Evolutionary conservation across 1,140 invertebrate species (phyloP), one percentile per base, ranked within the genome.

Genomic region (Lordiphosa collinella): DNA sequence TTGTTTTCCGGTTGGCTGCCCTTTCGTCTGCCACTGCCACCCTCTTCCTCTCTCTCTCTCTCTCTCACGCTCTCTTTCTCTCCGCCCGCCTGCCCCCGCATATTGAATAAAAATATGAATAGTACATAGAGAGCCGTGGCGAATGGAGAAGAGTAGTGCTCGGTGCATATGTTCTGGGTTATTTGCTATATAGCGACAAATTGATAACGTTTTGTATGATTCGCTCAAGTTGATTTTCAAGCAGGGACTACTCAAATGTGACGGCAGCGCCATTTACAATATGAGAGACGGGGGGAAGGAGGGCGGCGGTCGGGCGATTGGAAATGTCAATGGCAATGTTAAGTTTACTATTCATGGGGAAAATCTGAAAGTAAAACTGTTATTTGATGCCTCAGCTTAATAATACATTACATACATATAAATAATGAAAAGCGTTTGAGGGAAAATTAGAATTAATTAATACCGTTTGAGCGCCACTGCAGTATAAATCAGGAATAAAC

Each of bases 1-100:
- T 86, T 84, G 86, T 88, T 88, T 88, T 88, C 86, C 86, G 69
- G 86, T 86, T 88, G 86, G 86, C 67, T 88, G 72, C 51, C 49
- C 54, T 56, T 40, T 36, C 41, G 46, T 62, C 52, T 67, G 55
- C 57, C 38, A 49, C 49, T 53, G 22, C 41, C 31, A 13, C 35
- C 40, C n/a, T 25, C 43, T 11, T 25, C 3, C 14, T 3, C 22
- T 31, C 50, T 38, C 10, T 37, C 16, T 18, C 29, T 25, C 50
- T 38, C 10, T 37, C 16, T 18, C 29, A 18, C 4, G 14, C 14
- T 9, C 29, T 12, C 7, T 35, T 4, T 13, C 31, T 18, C 13
- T 18, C 9, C 37, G 4, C 46, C 12, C 10, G 2, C 14, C 12
- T n/a, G 22, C 40, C 34, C 13, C 36, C 18, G 13, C 13, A 7